Evolutionary conservation across 2,888 invertebrate genomes (phyloP), one percentile per base, ranked within the genome.

Genomic region (Tridacna crocea): DNA sequence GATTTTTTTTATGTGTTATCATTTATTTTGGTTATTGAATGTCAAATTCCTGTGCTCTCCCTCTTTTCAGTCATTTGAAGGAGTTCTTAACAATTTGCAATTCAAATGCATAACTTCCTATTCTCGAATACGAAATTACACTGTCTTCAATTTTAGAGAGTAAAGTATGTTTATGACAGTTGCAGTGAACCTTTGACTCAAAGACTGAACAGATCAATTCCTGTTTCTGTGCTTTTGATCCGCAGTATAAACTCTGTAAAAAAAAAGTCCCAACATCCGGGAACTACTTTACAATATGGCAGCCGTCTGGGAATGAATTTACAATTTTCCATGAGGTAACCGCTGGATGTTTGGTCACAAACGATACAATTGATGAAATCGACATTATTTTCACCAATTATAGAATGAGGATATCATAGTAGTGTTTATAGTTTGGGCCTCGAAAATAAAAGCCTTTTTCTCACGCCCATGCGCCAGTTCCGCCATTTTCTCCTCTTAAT

Each of bases 201-300:
- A 36, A 4, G 8, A 36, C 36, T 36, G 36, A 36, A 4, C 8
- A 8, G 3, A 36, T 36, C 2, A 8, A 4, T 36, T 36, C 36
- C 36, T 36, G 36, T 36, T 36, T 36, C 2, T 36, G 36, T 36
- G 36, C 36, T 36, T 36, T 36, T n/a, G 10, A 61, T 22, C 61
- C 61, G 61, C 61, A 22, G 26, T n/a, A 61, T 61, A 61, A 61
- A 61, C 61, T 22, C 61, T 4, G 13, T 13, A 13, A n/a, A 13
- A 15, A 12, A n/a, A n/a, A 17, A 61, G 2, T 19, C 22, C 22
- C n/a, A 61, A 61, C 68, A 90, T 91, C 90, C 92, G 91, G 91
- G 89, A 85, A 77, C 87, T 89, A 83, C 77, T 75, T 82, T 79
- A 83, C 88, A 92, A 90, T 88, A 92, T 92, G 92, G 92, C 92